Percentiles rank a stretch among this genome's conserved stretches.
Evolutionary conservation across 2,888 invertebrate species (phyloP).

Genomic region (Notodonta ziczac): DNA sequence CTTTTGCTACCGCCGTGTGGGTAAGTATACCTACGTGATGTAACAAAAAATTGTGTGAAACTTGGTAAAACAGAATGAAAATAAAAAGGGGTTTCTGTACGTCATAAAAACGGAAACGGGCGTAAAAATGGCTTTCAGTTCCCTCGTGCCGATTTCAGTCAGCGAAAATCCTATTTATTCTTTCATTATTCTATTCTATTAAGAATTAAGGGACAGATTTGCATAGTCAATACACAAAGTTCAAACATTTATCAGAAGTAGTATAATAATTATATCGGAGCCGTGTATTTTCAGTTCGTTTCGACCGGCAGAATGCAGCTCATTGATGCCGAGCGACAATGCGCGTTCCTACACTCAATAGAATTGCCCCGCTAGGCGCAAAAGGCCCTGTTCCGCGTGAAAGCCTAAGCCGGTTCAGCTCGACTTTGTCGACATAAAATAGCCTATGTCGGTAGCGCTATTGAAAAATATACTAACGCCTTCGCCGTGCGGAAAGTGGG

Average conservation of each 20-base stretch:
- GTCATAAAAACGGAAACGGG: slow-evolving; percentile 43
- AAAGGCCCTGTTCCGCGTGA: slow-evolving; percentile 65
- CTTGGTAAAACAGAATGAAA: slow-evolving; percentile 14
- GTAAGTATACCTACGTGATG: slow-evolving; percentile 13
- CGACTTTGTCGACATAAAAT: slow-evolving; percentile 48
- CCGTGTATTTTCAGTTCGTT: slow-evolving; percentile 23
- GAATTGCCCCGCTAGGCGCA: slow-evolving; percentile 52
- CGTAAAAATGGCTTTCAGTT: slow-evolving; percentile 42
- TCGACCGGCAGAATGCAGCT: slow-evolving; percentile 46
- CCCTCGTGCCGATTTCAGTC: slow-evolving; percentile 33
- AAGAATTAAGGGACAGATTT: slow-evolving; percentile 9
- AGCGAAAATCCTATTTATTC: slow-evolving; percentile 27
- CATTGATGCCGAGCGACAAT: slow-evolving; percentile 57
- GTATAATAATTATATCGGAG: slow-evolving; percentile 17
- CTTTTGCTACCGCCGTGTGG: slow-evolving; percentile 11
- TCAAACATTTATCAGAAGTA: slow-evolving; percentile 21
- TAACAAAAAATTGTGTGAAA: slow-evolving; percentile 22
- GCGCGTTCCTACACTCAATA: slow-evolving; percentile 57
- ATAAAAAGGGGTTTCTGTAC: slow-evolving; percentile 40
- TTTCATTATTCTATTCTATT: slow-evolving; percentile 24
- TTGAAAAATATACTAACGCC: slow-evolving; percentile 56
- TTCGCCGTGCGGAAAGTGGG: slow-evolving; percentile 42
- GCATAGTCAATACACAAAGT: background rate
- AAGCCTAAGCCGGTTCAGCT: slow-evolving; percentile 64
- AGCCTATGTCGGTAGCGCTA: slow-evolving; percentile 47